A percentile compares a stretch with the other conserved stretches of the same genome.
phyloP scores from a whole-genome alignment of 1,140 invertebrate species.

The Myzus persicae region DNA sequence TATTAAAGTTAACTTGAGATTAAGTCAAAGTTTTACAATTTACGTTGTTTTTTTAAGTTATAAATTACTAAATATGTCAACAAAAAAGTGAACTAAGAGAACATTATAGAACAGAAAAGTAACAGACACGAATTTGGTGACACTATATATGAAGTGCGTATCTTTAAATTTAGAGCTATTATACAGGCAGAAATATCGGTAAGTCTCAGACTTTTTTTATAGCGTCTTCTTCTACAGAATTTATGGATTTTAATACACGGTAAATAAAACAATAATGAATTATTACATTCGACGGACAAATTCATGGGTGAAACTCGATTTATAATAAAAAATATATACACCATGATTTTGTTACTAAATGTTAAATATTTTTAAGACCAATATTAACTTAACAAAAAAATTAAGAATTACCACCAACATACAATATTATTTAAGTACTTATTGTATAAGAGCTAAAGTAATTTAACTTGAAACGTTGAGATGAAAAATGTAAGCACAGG shows the following conservation, averaged over 20 bases:
- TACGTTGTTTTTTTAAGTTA: neutral
- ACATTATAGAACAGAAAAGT: neutral
- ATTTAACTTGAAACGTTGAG: neutral
- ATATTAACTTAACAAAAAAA: neutral
- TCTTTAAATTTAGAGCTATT: neutral
- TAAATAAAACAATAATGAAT: neutral
- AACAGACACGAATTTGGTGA: neutral
- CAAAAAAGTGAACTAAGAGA: neutral
- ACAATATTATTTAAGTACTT: too few species aligned
- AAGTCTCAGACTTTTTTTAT: neutral
- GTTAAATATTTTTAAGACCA: neutral
- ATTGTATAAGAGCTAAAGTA: too few species aligned
- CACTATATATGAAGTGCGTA: too few species aligned
- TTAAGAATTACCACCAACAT: too few species aligned
- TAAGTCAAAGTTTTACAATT: neutral
- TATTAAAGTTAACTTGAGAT: neutral
- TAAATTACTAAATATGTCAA: neutral
- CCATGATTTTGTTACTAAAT: neutral
- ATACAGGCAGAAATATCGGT: neutral
- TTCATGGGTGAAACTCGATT: too few species aligned
- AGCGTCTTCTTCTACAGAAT: neutral
- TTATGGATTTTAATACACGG: neutral
- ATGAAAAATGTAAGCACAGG: neutral
- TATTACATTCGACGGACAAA: neutral
- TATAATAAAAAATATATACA: too few species aligned